Percentiles rank a stretch among this genome's conserved stretches.
These are phyloP conservation scores for Oligia fasciuncula DNA, from an alignment of 2,888 invertebrate genomes.

Conservation along the genomic window DNA sequence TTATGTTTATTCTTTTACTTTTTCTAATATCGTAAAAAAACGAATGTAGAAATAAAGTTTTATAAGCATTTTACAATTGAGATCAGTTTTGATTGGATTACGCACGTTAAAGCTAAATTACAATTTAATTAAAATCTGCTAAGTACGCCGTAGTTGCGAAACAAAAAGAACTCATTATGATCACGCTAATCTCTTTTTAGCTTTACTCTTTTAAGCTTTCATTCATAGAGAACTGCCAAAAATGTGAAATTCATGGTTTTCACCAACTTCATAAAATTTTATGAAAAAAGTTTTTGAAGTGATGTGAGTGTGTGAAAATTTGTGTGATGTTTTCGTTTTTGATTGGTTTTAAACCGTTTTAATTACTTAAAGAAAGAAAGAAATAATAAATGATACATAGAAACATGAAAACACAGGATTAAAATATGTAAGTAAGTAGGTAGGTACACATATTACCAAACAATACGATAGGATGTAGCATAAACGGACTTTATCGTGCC, in stretches of 20 bases:
- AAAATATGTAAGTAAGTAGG: background rate
- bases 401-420: background rate
- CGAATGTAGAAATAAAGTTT: background rate
- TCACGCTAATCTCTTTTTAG: background rate
- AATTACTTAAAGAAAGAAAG: background rate
- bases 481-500: background rate
- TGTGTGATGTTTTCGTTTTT: background rate
- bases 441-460: background rate
- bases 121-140: background rate
- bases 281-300: conserved; percentile 34
- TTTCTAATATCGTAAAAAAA: background rate
- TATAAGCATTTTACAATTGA: background rate
- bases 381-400: background rate
- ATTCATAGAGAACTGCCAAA: conserved; percentile 15
- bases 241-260: conserved; percentile 8
- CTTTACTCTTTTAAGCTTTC: conserved; percentile 2
- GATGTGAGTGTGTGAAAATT: background rate
- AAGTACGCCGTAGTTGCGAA: background rate
- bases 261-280: conserved; percentile 25
- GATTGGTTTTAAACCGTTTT: background rate
- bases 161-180: background rate
- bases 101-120: background rate
- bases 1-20: background rate
- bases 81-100: background rate
- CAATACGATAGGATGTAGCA: too few species aligned